Conservation (phyloP, 2,888 invertebrate species). For the Trisateles emortualis region DNA sequence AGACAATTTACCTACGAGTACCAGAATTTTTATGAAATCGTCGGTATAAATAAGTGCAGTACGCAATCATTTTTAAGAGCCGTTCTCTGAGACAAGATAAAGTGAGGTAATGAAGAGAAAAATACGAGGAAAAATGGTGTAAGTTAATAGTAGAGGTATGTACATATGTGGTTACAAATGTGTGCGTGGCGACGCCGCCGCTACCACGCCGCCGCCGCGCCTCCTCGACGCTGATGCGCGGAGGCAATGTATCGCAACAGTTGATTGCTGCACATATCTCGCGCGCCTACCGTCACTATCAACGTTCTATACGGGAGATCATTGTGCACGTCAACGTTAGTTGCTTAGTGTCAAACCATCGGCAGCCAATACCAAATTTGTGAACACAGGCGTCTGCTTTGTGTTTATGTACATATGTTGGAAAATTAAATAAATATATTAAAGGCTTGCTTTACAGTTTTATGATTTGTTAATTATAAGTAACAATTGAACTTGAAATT, state of each 20-base stretch:
- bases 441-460: too few relatives aligned
- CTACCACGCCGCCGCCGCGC: conserved; percentile 23
- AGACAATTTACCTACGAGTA: too few relatives aligned
- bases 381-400: too few relatives aligned
- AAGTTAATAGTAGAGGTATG: conserved; percentile 58
- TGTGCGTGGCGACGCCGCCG: conserved; percentile 26
- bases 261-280: conserved; percentile 67
- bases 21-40: neutral
- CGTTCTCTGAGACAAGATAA: conserved; percentile 50
- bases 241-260: conserved; percentile 45
- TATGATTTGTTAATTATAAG: too few relatives aligned
- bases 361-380: too few relatives aligned
- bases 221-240: conserved; percentile 21
- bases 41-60: conserved; percentile 35
- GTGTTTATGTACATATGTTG: too few relatives aligned
- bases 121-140: conserved; percentile 63
- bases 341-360: too few relatives aligned
- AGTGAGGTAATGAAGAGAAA: conserved; percentile 66
- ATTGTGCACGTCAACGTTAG: neutral
- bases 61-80: conserved; percentile 43
- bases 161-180: conserved; percentile 61
- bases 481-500: too few relatives aligned
- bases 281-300: conserved; percentile 25
- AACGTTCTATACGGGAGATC: conserved; percentile 30
- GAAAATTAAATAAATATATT: too few relatives aligned